A percentile compares a stretch with the other conserved stretches of the same genome.
Conservation (phyloP, 2,888 invertebrate species). For the Chesias legatella region DNA sequence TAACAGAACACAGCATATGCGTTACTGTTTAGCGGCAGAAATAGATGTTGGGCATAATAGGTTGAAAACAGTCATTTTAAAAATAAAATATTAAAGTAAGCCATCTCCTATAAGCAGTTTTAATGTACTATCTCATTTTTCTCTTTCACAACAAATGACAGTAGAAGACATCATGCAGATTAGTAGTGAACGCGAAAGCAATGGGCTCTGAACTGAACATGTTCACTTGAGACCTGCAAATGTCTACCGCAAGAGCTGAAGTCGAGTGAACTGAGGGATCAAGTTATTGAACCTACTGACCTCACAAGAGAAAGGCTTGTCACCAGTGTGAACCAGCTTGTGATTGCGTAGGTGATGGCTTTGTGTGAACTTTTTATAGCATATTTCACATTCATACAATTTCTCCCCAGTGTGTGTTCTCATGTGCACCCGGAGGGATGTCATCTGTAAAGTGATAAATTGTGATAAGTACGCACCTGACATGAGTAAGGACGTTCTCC, state of each 20-base stretch:
- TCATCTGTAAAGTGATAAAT: conserved; percentile 47
- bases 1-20: too few species aligned
- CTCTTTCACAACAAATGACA: too few species aligned
- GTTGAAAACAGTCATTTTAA: too few species aligned
- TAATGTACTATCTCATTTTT: too few species aligned
- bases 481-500: conserved; percentile 74
- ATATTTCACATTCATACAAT: conserved; percentile 51
- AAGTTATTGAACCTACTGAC: conserved; percentile 42
- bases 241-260: neutral
- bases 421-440: conserved; percentile 55
- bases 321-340: conserved; percentile 54
- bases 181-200: too few species aligned
- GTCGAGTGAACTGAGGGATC: neutral
- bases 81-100: too few species aligned
- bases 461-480: conserved; percentile 51
- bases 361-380: conserved; percentile 55
- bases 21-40: too few species aligned
- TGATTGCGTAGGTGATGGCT: conserved; percentile 59
- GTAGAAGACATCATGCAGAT: too few species aligned
- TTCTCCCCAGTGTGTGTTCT: conserved; percentile 55
- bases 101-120: too few species aligned
- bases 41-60: too few species aligned
- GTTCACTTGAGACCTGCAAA: neutral
- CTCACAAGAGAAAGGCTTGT: conserved; percentile 56
- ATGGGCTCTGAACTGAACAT: too few species aligned